These are phyloP conservation scores for Pempheris klunzingeri DNA, from an alignment of 2,797 vertebrate species.

Conservation along the genomic window DNA sequence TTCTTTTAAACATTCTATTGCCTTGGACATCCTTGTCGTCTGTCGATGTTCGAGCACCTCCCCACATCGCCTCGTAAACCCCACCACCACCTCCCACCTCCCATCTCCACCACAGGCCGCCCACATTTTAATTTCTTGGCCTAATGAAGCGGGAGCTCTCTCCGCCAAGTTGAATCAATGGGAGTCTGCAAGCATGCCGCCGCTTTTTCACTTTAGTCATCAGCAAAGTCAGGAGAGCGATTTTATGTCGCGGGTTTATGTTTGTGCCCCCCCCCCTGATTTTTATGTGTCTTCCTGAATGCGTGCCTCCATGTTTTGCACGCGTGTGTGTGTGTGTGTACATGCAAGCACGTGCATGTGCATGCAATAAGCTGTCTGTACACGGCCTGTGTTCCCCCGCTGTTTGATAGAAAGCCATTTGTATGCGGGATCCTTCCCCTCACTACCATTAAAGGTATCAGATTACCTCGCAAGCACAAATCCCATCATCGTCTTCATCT, in stretches of 20 bases:
- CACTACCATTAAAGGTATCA: conserved; percentile 63
- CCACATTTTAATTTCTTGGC: conserved; percentile 88
- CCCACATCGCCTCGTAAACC: conserved; percentile 48
- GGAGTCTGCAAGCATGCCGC: conserved; percentile 59
- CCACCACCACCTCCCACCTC: conserved; percentile 40
- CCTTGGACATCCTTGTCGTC: conserved; percentile 55
- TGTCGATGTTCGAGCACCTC: conserved; percentile 53
- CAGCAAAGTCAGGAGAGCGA: conserved; percentile 53
- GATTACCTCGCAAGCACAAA: conserved; percentile 66
- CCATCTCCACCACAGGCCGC: conserved; percentile 64
- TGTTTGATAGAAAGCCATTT: conserved; percentile 70
- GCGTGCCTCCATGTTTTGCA: neutral
- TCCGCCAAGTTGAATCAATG: conserved; percentile 75
- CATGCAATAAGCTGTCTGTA: conserved; percentile 20
- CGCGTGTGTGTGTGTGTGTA: neutral
- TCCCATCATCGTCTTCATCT: conserved; percentile 73
- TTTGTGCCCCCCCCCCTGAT: conserved; percentile 22
- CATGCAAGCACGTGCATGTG: neutral
- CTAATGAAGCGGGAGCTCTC: conserved; percentile 84
- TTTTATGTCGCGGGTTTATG: conserved; percentile 38
- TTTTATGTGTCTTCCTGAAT: conserved; percentile 24
- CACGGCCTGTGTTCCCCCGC: conserved; percentile 26
- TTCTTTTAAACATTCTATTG: conserved; percentile 22
- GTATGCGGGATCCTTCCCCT: conserved; percentile 63
- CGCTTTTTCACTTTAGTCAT: conserved; percentile 67